Evolutionary conservation across 2,888 invertebrate species (phyloP).

Genomic region (Acronicta alni): DNA sequence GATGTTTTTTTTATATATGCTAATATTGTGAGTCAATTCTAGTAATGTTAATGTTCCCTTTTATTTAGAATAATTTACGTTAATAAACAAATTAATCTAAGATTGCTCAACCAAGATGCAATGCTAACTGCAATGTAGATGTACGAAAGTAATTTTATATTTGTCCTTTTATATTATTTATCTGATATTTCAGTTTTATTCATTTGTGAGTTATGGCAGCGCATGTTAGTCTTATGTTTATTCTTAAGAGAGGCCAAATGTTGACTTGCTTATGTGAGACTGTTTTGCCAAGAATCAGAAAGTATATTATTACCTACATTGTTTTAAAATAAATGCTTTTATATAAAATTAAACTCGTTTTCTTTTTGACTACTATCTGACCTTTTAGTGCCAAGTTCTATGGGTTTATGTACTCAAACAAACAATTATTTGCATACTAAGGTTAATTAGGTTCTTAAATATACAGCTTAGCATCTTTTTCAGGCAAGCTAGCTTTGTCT

Average conservation of each 20-base stretch:
- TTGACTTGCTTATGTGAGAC: conserved; percentile 90
- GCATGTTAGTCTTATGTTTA: conserved; percentile 88
- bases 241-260: conserved; percentile 89
- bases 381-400: too few relatives aligned
- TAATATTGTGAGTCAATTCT: conserved; percentile 88
- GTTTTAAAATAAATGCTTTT: conserved; percentile 90
- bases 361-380: conserved; percentile 4
- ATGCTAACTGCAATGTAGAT: conserved; percentile 86
- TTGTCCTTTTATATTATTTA: conserved; percentile 85
- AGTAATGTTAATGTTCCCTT: conserved; percentile 86
- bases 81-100: conserved; percentile 85
- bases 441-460: too few relatives aligned
- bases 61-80: conserved; percentile 86
- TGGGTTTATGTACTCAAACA: too few relatives aligned
- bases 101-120: conserved; percentile 88
- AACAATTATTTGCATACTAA: too few relatives aligned
- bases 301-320: conserved; percentile 89
- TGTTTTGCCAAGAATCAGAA: conserved; percentile 90
- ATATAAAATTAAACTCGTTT: conserved; percentile 73
- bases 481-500: too few relatives aligned
- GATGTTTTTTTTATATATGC: conserved; percentile 80
- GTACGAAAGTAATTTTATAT: conserved; percentile 81
- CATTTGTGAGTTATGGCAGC: conserved; percentile 88
- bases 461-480: too few relatives aligned
- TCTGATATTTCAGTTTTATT: conserved; percentile 84